Evolutionary conservation across 2,888 invertebrate species (phyloP).

Genomic region (Xylocampa areola): DNA sequence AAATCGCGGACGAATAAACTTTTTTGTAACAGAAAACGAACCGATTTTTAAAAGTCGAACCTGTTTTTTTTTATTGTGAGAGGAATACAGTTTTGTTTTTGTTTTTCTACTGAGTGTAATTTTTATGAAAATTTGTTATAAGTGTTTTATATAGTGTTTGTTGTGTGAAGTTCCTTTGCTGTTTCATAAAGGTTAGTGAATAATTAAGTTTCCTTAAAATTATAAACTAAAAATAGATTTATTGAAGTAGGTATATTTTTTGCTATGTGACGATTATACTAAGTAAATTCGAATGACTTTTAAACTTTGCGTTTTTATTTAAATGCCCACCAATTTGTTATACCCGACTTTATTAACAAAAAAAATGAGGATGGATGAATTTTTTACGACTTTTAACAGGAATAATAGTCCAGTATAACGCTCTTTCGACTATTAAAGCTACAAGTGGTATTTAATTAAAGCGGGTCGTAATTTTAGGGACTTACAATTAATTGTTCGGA

Average conservation of each 20-base stretch:
- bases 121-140: constrained; percentile 28
- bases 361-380: too few relatives aligned
- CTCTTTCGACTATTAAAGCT: constrained; percentile 32
- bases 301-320: background rate
- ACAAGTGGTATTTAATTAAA: constrained; percentile 54
- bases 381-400: constrained; percentile 29
- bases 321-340: too few relatives aligned
- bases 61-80: constrained; percentile 38
- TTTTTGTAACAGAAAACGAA: constrained; percentile 44
- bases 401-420: constrained; percentile 20
- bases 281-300: background rate
- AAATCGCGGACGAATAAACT: constrained; percentile 56
- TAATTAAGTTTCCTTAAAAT: background rate
- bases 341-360: background rate
- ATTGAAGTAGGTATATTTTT: too few relatives aligned
- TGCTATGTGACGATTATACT: too few relatives aligned
- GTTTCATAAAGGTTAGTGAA: constrained; percentile 46
- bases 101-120: constrained; percentile 37
- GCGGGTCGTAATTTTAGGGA: constrained; percentile 42
- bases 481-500: constrained; percentile 46
- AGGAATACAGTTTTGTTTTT: constrained; percentile 40
- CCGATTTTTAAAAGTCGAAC: constrained; percentile 27
- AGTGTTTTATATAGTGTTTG: constrained; percentile 55
- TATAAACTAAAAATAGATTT: background rate
- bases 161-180: constrained; percentile 37